Percentiles rank a stretch among this genome's conserved stretches.
Evolutionary conservation across 2,797 vertebrate species (phyloP).

Genomic region (Hozukius guyotensis): DNA sequence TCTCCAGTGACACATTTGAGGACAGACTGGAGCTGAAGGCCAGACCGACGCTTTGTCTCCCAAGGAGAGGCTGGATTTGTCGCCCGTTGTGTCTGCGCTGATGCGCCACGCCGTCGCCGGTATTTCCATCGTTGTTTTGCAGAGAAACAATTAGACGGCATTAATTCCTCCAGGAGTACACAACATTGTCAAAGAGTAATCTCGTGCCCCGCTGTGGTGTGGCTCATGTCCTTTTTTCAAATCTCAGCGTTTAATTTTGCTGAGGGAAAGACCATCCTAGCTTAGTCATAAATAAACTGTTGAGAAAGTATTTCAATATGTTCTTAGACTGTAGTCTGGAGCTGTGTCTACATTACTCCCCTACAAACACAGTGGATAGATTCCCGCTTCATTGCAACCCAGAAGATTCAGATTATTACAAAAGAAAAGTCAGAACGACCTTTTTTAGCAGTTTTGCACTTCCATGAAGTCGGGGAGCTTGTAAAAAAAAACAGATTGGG

Average conservation of each 20-base stretch:
- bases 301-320: conserved; percentile 32
- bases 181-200: background rate
- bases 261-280: background rate
- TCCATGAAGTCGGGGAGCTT: background rate
- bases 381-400: background rate
- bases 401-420: background rate
- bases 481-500: background rate
- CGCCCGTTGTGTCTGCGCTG: conserved; percentile 6
- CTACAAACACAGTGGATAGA: background rate
- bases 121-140: conserved; percentile 34
- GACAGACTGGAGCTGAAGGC: conserved; percentile 32
- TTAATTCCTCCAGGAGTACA: conserved; percentile 20
- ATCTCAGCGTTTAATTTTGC: background rate
- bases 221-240: background rate
- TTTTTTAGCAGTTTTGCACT: background rate
- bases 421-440: background rate
- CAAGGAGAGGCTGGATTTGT: conserved; percentile 29
- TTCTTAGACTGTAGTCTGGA: background rate
- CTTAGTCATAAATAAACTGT: conserved; percentile 4
- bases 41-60: conserved; percentile 29
- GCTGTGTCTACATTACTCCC: background rate
- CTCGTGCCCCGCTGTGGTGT: background rate
- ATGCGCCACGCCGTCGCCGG: background rate
- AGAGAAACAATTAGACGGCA: conserved; percentile 26
- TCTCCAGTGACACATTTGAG: conserved; percentile 33